phyloP scores from a whole-genome alignment of 2,888 invertebrate species.

The Megamerina dolium region DNA sequence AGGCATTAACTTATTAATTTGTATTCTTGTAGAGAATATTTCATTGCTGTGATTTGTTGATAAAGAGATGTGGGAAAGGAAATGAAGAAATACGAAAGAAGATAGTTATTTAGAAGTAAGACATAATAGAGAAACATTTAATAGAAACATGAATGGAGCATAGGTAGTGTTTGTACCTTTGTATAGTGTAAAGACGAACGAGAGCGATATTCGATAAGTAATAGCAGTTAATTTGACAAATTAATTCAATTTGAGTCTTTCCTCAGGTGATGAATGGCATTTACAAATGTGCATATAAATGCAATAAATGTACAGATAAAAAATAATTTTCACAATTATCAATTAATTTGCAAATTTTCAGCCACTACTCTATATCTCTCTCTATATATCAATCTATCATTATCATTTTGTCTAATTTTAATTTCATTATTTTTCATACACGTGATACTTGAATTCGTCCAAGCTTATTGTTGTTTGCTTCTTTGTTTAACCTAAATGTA shows the following conservation, averaged over 20 bases:
- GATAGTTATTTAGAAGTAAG: too few relatives aligned
- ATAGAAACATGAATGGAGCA: too few relatives aligned
- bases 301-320: slow-evolving; percentile 9
- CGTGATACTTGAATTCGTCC: slow-evolving; percentile 40
- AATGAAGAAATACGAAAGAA: slow-evolving; percentile 8
- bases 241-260: slow-evolving; percentile 31
- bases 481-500: slow-evolving; percentile 8
- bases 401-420: slow-evolving; percentile 7
- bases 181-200: not conserved
- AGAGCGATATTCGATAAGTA: slow-evolving; percentile 1
- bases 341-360: not conserved
- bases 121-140: too few relatives aligned
- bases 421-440: slow-evolving; percentile 22
- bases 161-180: not conserved
- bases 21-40: slow-evolving; percentile 11
- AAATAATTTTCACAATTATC: not conserved
- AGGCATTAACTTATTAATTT: slow-evolving; percentile 19
- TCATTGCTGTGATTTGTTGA: slow-evolving; percentile 34
- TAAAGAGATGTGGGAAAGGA: slow-evolving; percentile 17
- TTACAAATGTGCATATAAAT: slow-evolving; percentile 24
- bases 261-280: slow-evolving; percentile 47
- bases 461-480: too few relatives aligned
- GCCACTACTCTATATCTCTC: not conserved
- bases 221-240: slow-evolving; percentile 13
- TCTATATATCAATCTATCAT: not conserved